Evolutionary conservation across 1,140 invertebrate species (phyloP).

Genomic region (Drosophila auraria): DNA sequence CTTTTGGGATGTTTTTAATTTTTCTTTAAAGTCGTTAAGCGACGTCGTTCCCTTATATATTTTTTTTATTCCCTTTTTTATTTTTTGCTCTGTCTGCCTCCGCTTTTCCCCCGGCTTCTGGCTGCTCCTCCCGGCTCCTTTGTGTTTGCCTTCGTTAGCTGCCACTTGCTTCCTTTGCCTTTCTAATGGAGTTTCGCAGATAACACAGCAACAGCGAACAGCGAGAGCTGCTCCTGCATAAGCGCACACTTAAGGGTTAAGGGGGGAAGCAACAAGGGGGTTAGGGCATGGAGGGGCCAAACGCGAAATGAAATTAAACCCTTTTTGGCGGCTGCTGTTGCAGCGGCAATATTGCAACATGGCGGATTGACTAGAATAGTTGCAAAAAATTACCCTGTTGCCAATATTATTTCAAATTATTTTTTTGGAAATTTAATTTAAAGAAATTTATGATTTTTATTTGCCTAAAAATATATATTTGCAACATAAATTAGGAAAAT

Average conservation of each 20-base stretch:
- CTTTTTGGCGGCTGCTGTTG: constrained; percentile 68
- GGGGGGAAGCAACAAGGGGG: constrained; percentile 24
- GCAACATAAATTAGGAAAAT: too few species aligned
- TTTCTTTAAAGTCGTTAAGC: constrained; percentile 84
- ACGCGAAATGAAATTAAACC: constrained; percentile 80
- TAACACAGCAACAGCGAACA: constrained; percentile 63
- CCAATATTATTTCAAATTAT: not conserved
- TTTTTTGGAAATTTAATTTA: not conserved
- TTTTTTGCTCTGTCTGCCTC: constrained; percentile 27
- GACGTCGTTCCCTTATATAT: constrained; percentile 64
- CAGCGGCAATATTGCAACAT: constrained; percentile 5
- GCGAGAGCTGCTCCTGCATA: constrained; percentile 65
- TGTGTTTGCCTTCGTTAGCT: constrained; percentile 71
- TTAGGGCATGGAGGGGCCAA: not conserved
- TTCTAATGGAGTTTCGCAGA: constrained; percentile 82
- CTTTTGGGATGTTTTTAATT: constrained; percentile 84
- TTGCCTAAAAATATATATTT: too few species aligned
- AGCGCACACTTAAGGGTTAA: constrained; percentile 80
- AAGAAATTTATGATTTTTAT: not conserved
- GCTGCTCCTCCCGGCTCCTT: constrained; percentile 37
- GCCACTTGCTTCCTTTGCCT: constrained; percentile 82
- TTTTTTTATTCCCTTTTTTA: constrained; percentile 57
- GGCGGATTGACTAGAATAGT: constrained; percentile 56
- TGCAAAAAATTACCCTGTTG: constrained; percentile 68
- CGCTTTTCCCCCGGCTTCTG: constrained; percentile 17